These are phyloP conservation scores for Escarpia spicata DNA, from an alignment of 2,888 invertebrate species.

Conservation along the genomic window DNA sequence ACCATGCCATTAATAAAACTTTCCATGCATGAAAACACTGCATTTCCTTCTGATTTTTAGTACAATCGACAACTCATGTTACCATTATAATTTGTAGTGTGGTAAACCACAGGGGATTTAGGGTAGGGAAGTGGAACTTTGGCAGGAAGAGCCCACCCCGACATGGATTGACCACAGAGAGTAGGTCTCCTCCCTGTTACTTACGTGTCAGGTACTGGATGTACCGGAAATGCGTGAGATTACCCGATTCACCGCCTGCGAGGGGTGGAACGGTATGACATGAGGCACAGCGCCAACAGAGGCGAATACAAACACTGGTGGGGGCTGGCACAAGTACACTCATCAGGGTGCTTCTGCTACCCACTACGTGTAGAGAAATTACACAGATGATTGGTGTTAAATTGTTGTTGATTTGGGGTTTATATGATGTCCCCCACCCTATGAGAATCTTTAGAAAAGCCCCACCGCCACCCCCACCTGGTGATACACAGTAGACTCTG, in stretches of 20 bases:
- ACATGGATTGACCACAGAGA: background rate
- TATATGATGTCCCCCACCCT: background rate
- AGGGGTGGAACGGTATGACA: constrained; percentile 3
- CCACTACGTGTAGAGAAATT: background rate
- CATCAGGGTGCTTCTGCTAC: background rate
- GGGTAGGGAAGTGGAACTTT: background rate
- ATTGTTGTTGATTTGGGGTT: background rate
- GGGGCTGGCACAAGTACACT: background rate
- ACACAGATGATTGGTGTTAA: background rate
- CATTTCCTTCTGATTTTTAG: background rate
- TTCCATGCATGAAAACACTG: background rate
- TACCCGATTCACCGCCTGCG: constrained; percentile 21
- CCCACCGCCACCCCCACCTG: background rate
- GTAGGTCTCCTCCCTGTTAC: constrained; percentile 23
- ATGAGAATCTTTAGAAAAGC: background rate
- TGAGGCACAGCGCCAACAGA: background rate
- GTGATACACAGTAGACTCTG: background rate
- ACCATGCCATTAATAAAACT: background rate
- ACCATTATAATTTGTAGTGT: background rate
- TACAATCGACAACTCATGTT: background rate
- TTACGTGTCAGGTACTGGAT: constrained; percentile 42
- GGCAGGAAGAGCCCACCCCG: background rate
- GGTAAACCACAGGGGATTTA: background rate
- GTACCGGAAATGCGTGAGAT: constrained; percentile 36
- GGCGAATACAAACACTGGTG: background rate